Conservation (phyloP, 2,888 invertebrate species). For the Temnothorax ravouxi region DNA sequence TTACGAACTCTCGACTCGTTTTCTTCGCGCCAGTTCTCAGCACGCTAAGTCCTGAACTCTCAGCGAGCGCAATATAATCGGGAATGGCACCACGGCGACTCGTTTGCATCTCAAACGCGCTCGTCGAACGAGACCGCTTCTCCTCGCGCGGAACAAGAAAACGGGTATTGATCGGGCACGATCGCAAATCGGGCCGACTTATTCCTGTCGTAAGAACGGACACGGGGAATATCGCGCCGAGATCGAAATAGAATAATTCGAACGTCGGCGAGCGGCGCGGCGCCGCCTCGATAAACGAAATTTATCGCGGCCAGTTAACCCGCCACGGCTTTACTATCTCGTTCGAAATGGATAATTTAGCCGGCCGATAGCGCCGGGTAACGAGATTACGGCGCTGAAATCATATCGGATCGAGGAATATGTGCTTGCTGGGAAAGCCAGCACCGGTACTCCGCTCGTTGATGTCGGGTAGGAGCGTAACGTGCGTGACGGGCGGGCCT, state of each 20-base stretch:
- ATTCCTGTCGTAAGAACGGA: slow-evolving; percentile 32
- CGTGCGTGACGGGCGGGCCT: slow-evolving; percentile 37
- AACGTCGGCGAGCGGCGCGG: slow-evolving; percentile 60
- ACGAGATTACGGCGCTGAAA: slow-evolving; percentile 59
- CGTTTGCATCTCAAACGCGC: slow-evolving; percentile 46
- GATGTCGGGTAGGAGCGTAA: slow-evolving; percentile 31
- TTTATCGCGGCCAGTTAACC: slow-evolving; percentile 71
- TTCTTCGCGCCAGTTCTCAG: slow-evolving; percentile 39
- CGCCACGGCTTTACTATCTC: slow-evolving; percentile 56
- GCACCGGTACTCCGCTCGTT: background rate
- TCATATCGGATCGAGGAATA: slow-evolving; percentile 43
- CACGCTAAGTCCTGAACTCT: slow-evolving; percentile 45
- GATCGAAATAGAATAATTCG: slow-evolving; percentile 59
- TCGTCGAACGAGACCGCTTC: slow-evolving; percentile 21
- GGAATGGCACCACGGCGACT: slow-evolving; percentile 20
- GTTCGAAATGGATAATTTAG: slow-evolving; percentile 57
- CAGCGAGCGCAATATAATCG: slow-evolving; percentile 38
- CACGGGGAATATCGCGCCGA: slow-evolving; percentile 33
- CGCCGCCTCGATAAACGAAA: slow-evolving; percentile 73
- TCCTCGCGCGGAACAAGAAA: background rate
- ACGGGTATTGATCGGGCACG: slow-evolving; percentile 28
- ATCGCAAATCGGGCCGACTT: slow-evolving; percentile 35
- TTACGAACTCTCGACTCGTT: slow-evolving; percentile 39
- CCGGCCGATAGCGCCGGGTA: slow-evolving; percentile 48
- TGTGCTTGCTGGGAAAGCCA: slow-evolving; percentile 44